Base-by-base conservation (phyloP, 1,140 invertebrate genomes). In the Andricus grossulariae region DNA sequence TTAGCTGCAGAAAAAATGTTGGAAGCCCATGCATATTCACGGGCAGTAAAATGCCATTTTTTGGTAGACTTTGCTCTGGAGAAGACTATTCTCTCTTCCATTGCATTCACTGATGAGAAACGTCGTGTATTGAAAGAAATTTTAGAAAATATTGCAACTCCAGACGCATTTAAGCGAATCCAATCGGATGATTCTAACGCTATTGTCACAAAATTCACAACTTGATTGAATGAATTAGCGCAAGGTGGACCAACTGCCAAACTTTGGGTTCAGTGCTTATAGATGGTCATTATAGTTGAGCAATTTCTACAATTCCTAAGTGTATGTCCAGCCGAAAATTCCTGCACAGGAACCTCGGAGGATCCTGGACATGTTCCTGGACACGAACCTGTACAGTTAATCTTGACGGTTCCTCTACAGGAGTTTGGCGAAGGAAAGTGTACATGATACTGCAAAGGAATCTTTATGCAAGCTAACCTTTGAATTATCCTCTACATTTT, bases 241-340 rank as follows among this genome's bases (percentile, higher is more conserved):
- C 72, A 72, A 52, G 50, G 50, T 45, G 74, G 71, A 71, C 60
- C 50, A 45, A 82, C 72, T 32, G 54, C 73, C 50, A 54, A 21
- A 50, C 60, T 85, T 6, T 88, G 85, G 84, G 21, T 86, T 0
- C 79, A 82, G 52, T 86, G 83, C 71, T 82, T 87, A 39, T 21
- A 80, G 39, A 83, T 85, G 85, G 74, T 85, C 7, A 74, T 73
- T 3, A 52, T 87, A n/a, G 11, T 87, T 15, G 72, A 79, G 5
- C 66, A 75, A 45, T 86, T 87, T 70, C 25, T n/a, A n/a, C n/a
- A n/a, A n/a, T n/a, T n/a, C n/a, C n/a, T n/a, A n/a, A n/a, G n/a
- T n/a, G n/a, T n/a, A n/a, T n/a, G n/a, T n/a, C n/a, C n/a, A n/a
- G n/a, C n/a, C n/a, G n/a, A n/a, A n/a, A n/a, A n/a, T n/a, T n/a